These are phyloP conservation scores for Horisme vitalbata DNA, from an alignment of 2,888 invertebrate genomes.

Conservation along the genomic window DNA sequence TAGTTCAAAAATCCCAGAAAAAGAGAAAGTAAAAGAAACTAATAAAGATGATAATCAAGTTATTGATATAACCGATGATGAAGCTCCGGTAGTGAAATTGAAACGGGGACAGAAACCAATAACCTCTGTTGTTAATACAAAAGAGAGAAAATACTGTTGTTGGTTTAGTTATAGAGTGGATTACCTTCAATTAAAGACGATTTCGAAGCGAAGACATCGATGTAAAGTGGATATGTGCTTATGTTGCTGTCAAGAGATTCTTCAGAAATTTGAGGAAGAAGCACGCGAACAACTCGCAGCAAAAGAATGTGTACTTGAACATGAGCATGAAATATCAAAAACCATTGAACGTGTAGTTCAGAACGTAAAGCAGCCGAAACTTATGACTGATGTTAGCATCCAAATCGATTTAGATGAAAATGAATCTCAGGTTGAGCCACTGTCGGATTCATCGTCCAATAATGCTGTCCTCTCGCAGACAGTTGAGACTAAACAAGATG, in stretches of 20 bases:
- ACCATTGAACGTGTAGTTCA: constrained; percentile 22
- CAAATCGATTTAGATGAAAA: constrained; percentile 9
- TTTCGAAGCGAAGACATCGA: constrained; percentile 27
- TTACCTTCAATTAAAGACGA: constrained; percentile 8
- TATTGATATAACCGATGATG: constrained; percentile 22
- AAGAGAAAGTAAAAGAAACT: neutral
- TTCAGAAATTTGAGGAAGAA: neutral
- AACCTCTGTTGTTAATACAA: constrained; percentile 3
- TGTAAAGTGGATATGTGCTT: constrained; percentile 32
- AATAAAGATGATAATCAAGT: constrained; percentile 7
- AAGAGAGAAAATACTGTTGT: constrained; percentile 44
- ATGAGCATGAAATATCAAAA: constrained; percentile 8
- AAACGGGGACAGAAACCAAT: neutral
- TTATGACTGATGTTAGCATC: constrained; percentile 1
- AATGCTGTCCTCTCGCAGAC: constrained; percentile 6
- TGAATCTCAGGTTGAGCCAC: constrained; percentile 2
- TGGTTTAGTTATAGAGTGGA: constrained; percentile 46
- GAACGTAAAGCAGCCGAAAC: neutral
- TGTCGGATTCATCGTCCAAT: neutral
- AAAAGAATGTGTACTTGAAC: no score
- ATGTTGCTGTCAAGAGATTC: constrained; percentile 51
- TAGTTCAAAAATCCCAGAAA: neutral
- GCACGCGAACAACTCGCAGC: neutral
- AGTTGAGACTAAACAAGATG: neutral
- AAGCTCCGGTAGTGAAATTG: neutral